Evolutionary conservation across 2,797 vertebrate genomes (phyloP).

Genomic region (Sternarchorhynchus goeldii): DNA sequence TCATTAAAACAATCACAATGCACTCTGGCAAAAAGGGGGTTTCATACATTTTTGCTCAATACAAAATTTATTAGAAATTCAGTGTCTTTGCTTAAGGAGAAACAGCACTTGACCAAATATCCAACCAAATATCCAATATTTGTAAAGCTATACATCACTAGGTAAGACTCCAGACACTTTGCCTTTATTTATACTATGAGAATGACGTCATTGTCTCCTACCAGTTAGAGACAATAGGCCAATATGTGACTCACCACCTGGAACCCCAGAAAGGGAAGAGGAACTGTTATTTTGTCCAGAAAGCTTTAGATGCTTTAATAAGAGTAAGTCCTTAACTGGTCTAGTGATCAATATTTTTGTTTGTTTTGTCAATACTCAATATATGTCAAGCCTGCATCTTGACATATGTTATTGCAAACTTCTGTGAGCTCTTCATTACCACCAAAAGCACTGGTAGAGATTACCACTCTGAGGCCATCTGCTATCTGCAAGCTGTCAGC

Average conservation of each 20-base stretch:
- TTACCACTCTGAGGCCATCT: conserved; percentile 53
- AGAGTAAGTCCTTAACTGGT: conserved; percentile 29
- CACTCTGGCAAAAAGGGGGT: too few species aligned
- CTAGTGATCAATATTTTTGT: conserved; percentile 33
- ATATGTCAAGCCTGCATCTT: conserved; percentile 33
- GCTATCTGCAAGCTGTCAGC: conserved; percentile 55
- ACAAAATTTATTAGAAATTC: conserved; percentile 2
- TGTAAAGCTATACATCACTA: conserved; percentile 1
- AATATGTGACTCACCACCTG: conserved; percentile 51
- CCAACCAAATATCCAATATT: not conserved
- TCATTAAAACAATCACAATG: not conserved
- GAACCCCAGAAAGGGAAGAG: conserved; percentile 41
- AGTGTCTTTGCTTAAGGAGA: not conserved
- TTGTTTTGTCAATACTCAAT: conserved; percentile 33
- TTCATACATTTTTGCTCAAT: not conserved
- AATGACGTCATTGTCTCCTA: conserved; percentile 36
- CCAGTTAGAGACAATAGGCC: conserved; percentile 25
- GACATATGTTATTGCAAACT: not conserved
- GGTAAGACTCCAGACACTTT: not conserved
- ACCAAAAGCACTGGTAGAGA: conserved; percentile 37
- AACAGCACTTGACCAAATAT: not conserved
- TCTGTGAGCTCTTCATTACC: conserved; percentile 1
- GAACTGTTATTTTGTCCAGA: conserved; percentile 38
- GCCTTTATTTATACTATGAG: conserved; percentile 32
- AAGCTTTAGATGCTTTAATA: conserved; percentile 18